A percentile compares a stretch with the other conserved stretches of the same genome.
Evolutionary conservation across 2,888 invertebrate species (phyloP).

Genomic region (Epirrita christyi): DNA sequence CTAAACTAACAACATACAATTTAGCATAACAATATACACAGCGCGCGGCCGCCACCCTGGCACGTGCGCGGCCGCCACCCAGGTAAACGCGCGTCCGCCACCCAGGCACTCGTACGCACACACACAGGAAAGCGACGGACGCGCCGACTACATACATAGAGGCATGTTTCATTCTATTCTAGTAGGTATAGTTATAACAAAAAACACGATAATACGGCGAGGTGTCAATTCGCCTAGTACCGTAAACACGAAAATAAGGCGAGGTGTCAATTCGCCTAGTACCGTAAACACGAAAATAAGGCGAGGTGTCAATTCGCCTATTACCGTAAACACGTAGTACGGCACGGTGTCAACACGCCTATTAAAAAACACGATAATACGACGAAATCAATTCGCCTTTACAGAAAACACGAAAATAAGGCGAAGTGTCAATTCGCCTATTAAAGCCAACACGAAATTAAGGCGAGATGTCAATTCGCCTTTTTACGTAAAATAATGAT

Average conservation of each 20-base stretch:
- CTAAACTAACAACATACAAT: slow-evolving; percentile 41
- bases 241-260: not conserved
- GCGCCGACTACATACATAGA: not conserved
- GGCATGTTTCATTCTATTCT: not conserved
- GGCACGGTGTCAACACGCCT: too few relatives aligned
- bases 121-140: slow-evolving; percentile 12
- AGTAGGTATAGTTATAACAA: too few relatives aligned
- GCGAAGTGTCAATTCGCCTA: not conserved
- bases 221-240: too few relatives aligned
- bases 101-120: slow-evolving; percentile 25
- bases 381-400: too few relatives aligned
- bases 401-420: too few relatives aligned
- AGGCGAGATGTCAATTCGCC: not conserved
- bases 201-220: too few relatives aligned
- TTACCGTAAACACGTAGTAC: too few relatives aligned
- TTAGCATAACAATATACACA: slow-evolving; percentile 27
- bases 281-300: too few relatives aligned
- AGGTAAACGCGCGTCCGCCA: slow-evolving; percentile 18
- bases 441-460: not conserved
- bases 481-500: too few relatives aligned
- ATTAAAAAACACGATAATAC: too few relatives aligned
- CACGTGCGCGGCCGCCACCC: slow-evolving; percentile 24
- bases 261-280: too few relatives aligned
- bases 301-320: too few relatives aligned
- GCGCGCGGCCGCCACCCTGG: slow-evolving; percentile 21